Conservation (phyloP, 2,797 vertebrate species). For the Chaetophractus vellerosus region DNA sequence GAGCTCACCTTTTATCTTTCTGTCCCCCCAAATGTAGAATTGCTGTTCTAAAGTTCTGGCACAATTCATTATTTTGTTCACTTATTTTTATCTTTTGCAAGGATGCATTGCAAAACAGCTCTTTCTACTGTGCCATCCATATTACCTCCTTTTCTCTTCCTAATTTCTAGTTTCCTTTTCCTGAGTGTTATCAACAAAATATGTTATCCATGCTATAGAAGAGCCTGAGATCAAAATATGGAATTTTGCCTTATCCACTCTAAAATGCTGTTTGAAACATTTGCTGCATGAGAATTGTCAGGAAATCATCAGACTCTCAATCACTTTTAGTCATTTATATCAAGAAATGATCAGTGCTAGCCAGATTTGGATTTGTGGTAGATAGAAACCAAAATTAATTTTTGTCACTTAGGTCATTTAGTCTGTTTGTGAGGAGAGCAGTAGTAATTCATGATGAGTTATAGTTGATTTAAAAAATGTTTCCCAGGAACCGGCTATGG, state of each 20-base stretch:
- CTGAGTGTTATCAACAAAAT: constrained; percentile 13
- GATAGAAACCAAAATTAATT: background rate
- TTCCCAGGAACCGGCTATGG: too few relatives aligned
- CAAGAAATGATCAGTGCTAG: background rate
- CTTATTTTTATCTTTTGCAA: constrained; percentile 34
- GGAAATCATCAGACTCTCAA: background rate
- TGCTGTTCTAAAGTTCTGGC: background rate
- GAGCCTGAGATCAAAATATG: background rate
- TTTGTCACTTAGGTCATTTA: background rate
- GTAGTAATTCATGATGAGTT: background rate
- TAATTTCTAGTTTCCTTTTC: background rate
- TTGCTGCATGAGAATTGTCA: background rate
- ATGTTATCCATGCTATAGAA: background rate
- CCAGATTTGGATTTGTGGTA: background rate
- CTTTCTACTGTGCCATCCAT: background rate
- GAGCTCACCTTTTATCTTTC: background rate
- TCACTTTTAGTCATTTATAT: background rate
- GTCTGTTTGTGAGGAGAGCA: background rate
- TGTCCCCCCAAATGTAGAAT: background rate
- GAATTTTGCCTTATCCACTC: constrained; percentile 14
- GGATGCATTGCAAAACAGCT: background rate
- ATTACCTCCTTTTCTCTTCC: background rate
- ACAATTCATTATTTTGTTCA: background rate
- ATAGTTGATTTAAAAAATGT: background rate
- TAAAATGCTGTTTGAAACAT: background rate